Evolutionary conservation across 2,888 invertebrate species (phyloP), one percentile per base, ranked within the genome.

Genomic region (Zhuqinia jingwanae): DNA sequence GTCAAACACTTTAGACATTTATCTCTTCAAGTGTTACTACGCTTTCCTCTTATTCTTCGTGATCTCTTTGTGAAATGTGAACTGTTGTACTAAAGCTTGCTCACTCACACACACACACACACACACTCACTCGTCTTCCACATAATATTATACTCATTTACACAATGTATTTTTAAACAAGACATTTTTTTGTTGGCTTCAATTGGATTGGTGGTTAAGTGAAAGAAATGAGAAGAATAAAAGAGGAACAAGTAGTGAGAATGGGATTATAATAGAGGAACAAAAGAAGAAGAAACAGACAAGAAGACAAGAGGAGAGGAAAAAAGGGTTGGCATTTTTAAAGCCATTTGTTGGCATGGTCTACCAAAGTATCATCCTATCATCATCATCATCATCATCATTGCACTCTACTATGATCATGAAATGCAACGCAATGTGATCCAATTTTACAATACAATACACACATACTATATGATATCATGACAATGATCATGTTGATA

Each of bases 1-100:
- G 82, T 88, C 88, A 88, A 83, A 45, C 17, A 53, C 56, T 86
- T 82, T 85, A 60, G 88, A 88, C 88, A 85, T 85, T 88, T 88
- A 86, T 88, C 87, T 87, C 80, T 63, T 87, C 87, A 85, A 87
- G 85, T 85, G 85, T 85, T 77, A 70, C 73, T 58, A 70, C 73
- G 45, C 22, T 63, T 78, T 77, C 42, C 60, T 73, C 25, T 27
- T 65, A 53, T 45, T 80, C 65, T 65, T 45, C 50, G 65, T 79
- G 65, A 75, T 75, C 53, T 75, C 70, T 45, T 47, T 5, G 22
- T 47, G 45, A 70, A 47, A 22, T 75, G 75, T 75, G 53, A 56
- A 75, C 45, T 70, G 70, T 47, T 70, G 68, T 22, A n/a, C n/a
- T n/a, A n/a, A n/a, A n/a, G n/a, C n/a, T 68, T 68, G n/a, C 45